phyloP scores from a whole-genome alignment of 2,797 vertebrate genomes.

The Malurus splendens region DNA sequence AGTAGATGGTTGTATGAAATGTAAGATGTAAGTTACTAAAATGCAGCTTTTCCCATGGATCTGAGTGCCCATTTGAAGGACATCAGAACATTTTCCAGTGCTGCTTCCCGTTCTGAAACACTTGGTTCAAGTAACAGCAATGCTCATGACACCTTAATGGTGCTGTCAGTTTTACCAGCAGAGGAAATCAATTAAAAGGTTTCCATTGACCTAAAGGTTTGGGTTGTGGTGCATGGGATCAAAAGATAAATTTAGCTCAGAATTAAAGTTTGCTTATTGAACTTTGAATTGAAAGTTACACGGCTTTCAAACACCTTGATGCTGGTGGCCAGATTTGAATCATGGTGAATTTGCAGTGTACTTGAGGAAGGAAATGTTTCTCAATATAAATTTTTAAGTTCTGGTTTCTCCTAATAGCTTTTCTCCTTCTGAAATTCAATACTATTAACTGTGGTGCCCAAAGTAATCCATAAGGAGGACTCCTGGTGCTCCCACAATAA shows the following conservation, averaged over 20 bases:
- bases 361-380: neutral
- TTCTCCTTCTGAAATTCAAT: neutral
- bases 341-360: neutral
- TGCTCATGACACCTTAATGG: neutral
- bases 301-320: neutral
- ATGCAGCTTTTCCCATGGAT: neutral
- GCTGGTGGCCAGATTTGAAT: neutral
- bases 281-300: neutral
- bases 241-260: neutral
- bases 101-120: neutral
- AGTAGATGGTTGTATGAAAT: neutral
- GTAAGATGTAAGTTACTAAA: neutral
- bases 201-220: neutral
- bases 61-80: neutral
- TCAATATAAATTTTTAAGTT: neutral
- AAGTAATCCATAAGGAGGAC: neutral
- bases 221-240: neutral
- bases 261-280: neutral
- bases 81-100: neutral
- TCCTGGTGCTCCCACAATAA: neutral
- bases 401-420: neutral
- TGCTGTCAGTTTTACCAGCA: neutral
- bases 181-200: constrained; percentile 2
- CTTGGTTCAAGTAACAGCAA: neutral
- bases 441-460: neutral